Conservation (phyloP, 2,888 invertebrate genomes). For the Pseudococcus longispinus region DNA sequence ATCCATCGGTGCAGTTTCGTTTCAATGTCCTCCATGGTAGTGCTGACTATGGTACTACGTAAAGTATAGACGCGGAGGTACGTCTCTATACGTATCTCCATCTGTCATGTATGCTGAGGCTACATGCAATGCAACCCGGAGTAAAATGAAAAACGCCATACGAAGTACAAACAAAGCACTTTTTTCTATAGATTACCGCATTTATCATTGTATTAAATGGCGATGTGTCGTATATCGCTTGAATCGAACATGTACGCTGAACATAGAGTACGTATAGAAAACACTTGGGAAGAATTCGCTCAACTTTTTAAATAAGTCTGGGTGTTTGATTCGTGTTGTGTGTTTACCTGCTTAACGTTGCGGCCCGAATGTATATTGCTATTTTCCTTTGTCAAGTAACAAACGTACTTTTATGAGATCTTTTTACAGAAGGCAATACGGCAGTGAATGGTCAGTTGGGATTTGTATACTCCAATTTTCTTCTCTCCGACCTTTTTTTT, state of each 20-base stretch:
- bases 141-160: neutral
- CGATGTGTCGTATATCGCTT: neutral
- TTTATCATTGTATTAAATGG: neutral
- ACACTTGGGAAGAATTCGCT: slow-evolving; percentile 15
- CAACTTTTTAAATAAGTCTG: neutral
- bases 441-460: slow-evolving; percentile 40
- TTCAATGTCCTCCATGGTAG: neutral
- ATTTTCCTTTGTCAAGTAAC: neutral
- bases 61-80: too few relatives aligned
- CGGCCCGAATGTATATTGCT: neutral
- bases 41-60: too few relatives aligned
- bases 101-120: neutral
- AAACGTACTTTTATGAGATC: slow-evolving; percentile 43
- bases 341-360: slow-evolving; percentile 23
- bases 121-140: neutral
- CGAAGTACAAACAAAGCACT: neutral
- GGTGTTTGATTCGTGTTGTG: slow-evolving; percentile 16
- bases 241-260: neutral
- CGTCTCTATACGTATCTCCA: neutral
- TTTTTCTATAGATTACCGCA: neutral
- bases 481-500: slow-evolving; percentile 7
- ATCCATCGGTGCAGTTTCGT: neutral
- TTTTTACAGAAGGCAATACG: neutral
- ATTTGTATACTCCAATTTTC: slow-evolving; percentile 34
- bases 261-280: neutral